Percentiles rank a stretch among this genome's conserved stretches.
Conservation (phyloP, 2,797 vertebrate genomes). For the Myioborus melanocephalus region DNA sequence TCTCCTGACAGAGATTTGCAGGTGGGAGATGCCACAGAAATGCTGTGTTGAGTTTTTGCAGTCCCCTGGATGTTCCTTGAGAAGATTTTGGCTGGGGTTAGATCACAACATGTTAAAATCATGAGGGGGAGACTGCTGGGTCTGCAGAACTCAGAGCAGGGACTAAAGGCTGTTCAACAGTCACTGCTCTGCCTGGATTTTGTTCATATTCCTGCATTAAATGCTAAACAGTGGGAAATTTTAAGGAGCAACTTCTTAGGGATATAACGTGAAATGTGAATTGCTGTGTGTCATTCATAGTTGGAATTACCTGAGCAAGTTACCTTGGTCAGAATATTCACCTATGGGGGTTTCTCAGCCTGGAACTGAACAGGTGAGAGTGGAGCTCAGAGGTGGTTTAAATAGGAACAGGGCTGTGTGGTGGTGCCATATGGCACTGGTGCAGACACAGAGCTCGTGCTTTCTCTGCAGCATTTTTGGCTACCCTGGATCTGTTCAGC, state of each 20-base stretch:
- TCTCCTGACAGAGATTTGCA: neutral
- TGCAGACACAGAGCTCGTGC: neutral
- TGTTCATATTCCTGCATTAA: neutral
- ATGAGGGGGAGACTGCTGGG: neutral
- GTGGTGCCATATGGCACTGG: conserved; percentile 17
- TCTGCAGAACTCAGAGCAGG: neutral
- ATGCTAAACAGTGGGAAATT: neutral
- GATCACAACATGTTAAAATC: neutral
- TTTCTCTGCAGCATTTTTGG: neutral
- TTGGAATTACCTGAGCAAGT: neutral
- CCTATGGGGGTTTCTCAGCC: neutral
- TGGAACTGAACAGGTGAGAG: conserved; percentile 14
- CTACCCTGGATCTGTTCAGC: neutral
- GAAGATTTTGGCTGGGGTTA: neutral
- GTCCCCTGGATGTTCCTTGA: neutral
- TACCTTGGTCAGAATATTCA: neutral
- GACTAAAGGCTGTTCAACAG: neutral
- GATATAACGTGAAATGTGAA: neutral
- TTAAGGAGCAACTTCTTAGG: neutral
- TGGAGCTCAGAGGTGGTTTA: neutral
- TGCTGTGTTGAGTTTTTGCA: neutral
- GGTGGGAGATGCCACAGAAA: neutral
- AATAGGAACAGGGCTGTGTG: neutral
- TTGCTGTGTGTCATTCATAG: neutral
- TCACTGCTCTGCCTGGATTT: neutral